phyloP scores from a whole-genome alignment of 2,888 invertebrate species.

The Beris chalybata region DNA sequence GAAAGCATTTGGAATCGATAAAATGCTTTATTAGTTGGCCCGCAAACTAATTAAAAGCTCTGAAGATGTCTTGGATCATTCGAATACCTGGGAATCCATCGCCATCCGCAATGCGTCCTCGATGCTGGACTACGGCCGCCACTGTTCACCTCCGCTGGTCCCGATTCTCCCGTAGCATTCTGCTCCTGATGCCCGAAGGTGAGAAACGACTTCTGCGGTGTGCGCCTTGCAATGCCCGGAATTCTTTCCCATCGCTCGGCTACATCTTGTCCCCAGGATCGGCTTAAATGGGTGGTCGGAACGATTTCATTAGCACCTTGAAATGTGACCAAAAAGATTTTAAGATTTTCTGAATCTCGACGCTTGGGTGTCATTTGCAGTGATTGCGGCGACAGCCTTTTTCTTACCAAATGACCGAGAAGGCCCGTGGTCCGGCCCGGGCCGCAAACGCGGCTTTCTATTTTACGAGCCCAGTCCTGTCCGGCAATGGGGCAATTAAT shows the following conservation, averaged over 20 bases:
- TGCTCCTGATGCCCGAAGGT: constrained; percentile 1
- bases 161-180: constrained; percentile 48
- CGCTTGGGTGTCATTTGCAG: too few species aligned
- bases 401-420: too few species aligned
- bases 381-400: too few species aligned
- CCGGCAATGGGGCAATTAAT: constrained; percentile 30
- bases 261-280: background rate
- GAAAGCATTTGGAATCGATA: constrained; percentile 44
- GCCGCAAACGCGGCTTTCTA: constrained; percentile 10
- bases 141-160: constrained; percentile 18
- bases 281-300: constrained; percentile 51
- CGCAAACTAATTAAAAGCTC: constrained; percentile 40
- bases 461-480: constrained; percentile 11
- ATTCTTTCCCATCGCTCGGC: too few species aligned
- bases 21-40: constrained; percentile 42
- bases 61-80: too few species aligned
- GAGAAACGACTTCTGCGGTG: constrained; percentile 1
- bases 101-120: too few species aligned
- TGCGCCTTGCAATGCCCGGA: too few species aligned
- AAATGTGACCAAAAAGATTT: constrained; percentile 25
- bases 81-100: too few species aligned
- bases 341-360: too few species aligned
- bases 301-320: constrained; percentile 56
- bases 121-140: constrained; percentile 31
- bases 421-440: too few species aligned